Percentiles rank a stretch among this genome's conserved stretches.
Conservation (phyloP, 2,888 invertebrate genomes). For the Phengaris alcon region DNA sequence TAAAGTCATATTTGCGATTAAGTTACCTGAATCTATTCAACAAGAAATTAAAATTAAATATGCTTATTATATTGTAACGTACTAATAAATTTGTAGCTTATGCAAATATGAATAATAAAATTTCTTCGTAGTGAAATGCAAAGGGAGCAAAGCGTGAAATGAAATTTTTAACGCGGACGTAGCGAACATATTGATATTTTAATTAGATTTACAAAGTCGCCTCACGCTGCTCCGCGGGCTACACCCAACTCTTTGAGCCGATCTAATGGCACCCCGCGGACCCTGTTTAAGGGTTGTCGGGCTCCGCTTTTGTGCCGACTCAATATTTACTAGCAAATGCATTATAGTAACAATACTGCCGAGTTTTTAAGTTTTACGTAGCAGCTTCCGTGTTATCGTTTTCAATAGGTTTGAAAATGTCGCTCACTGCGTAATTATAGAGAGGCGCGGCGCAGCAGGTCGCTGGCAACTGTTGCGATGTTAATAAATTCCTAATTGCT, state of each 20-base stretch:
- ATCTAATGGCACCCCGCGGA: slow-evolving; percentile 77
- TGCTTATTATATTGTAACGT: background rate
- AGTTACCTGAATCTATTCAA: too few relatives aligned
- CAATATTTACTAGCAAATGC: slow-evolving; percentile 79
- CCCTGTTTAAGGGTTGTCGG: slow-evolving; percentile 74
- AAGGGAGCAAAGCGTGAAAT: slow-evolving; percentile 71
- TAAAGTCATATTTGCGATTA: too few relatives aligned
- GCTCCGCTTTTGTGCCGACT: slow-evolving; percentile 68
- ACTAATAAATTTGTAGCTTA: background rate
- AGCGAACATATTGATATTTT: slow-evolving; percentile 78
- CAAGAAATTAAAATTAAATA: too few relatives aligned
- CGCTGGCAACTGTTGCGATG: slow-evolving; percentile 57
- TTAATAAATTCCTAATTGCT: slow-evolving; percentile 65
- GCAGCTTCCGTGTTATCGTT: slow-evolving; percentile 79
- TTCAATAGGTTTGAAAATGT: slow-evolving; percentile 74
- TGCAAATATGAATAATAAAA: slow-evolving; percentile 26
- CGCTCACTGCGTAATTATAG: slow-evolving; percentile 75
- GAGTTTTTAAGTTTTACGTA: slow-evolving; percentile 73
- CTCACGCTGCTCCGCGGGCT: slow-evolving; percentile 59
- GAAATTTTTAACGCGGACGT: slow-evolving; percentile 73
- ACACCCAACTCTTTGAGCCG: slow-evolving; percentile 76
- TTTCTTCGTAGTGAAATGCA: slow-evolving; percentile 35
- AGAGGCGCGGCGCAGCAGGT: slow-evolving; percentile 71
- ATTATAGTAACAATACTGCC: slow-evolving; percentile 77
- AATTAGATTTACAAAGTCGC: slow-evolving; percentile 78